These are phyloP conservation scores for Dromococcyx pavoninus DNA, from an alignment of 2,797 vertebrate genomes.

Conservation along the genomic window DNA sequence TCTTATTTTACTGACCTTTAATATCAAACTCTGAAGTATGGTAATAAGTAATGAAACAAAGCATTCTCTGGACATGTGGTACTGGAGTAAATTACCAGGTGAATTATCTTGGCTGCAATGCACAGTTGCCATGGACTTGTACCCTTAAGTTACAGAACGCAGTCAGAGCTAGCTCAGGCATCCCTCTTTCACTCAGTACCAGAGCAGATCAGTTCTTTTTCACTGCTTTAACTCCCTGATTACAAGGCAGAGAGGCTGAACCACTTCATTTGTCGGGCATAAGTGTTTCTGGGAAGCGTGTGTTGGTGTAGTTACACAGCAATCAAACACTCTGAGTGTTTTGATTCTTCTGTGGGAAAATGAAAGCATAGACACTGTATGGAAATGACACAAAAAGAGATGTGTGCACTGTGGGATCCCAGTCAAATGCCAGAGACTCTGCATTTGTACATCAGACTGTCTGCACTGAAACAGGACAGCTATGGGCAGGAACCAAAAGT, in stretches of 20 bases:
- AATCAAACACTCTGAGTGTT: not conserved
- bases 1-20: not conserved
- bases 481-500: accelerated
- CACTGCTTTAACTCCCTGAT: not conserved
- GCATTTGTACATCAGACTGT: not conserved
- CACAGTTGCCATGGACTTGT: not conserved
- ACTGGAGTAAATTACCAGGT: not conserved
- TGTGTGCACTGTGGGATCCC: not conserved
- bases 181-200: accelerated
- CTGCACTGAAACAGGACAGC: not conserved
- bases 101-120: not conserved
- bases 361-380: not conserved
- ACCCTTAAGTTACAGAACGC: not conserved
- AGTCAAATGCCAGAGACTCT: not conserved
- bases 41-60: not conserved
- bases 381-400: not conserved
- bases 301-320: accelerated
- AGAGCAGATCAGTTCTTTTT: not conserved
- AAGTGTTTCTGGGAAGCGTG: not conserved
- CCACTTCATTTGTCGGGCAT: not conserved
- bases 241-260: not conserved
- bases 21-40: not conserved
- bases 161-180: not conserved
- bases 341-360: not conserved
- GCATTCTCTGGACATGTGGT: not conserved